phyloP scores from a whole-genome alignment of 1,140 invertebrate genomes.

The Sycobia sp. region DNA sequence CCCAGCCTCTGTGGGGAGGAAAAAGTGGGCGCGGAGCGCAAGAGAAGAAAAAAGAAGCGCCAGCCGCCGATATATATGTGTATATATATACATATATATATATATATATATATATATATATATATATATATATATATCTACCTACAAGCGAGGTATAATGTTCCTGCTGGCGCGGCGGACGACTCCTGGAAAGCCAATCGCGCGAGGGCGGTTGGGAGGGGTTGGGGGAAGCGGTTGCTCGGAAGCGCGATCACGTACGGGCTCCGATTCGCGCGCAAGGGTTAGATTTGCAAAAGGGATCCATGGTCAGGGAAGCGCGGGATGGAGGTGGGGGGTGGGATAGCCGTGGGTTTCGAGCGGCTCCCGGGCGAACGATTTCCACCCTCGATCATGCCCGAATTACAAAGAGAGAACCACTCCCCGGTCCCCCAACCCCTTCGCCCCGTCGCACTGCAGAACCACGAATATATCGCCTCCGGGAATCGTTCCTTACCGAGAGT shows the following conservation, averaged over 20 bases:
- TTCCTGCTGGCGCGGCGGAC: not conserved
- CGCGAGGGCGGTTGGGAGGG: not conserved
- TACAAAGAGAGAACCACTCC: conserved; percentile 37
- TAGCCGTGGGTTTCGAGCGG: not conserved
- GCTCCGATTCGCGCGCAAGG: not conserved
- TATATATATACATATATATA: too few species aligned
- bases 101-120: too few species aligned
- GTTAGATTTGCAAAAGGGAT: not conserved
- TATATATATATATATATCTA: too few species aligned
- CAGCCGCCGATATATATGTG: too few species aligned
- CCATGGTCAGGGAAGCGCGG: too few species aligned
- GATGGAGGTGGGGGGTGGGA: too few species aligned
- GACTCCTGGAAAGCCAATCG: conserved; percentile 1
- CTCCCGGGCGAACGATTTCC: conserved; percentile 35
- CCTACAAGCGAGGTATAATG: conserved; percentile 7
- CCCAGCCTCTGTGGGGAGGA: not conserved
- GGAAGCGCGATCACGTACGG: too few species aligned
- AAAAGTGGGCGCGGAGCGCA: too few species aligned
- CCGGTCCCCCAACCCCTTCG: too few species aligned
- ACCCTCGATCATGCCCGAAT: conserved; percentile 40
- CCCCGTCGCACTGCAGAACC: too few species aligned
- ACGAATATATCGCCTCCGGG: conserved; percentile 38
- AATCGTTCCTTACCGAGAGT: conserved; percentile 23
- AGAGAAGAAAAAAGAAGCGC: too few species aligned
- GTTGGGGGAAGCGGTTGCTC: not conserved